Evolutionary conservation across 2,113 vertebrate species (phyloP), one percentile per base, ranked within the genome.

Genomic region (Pyxicephalus adspersus): DNA sequence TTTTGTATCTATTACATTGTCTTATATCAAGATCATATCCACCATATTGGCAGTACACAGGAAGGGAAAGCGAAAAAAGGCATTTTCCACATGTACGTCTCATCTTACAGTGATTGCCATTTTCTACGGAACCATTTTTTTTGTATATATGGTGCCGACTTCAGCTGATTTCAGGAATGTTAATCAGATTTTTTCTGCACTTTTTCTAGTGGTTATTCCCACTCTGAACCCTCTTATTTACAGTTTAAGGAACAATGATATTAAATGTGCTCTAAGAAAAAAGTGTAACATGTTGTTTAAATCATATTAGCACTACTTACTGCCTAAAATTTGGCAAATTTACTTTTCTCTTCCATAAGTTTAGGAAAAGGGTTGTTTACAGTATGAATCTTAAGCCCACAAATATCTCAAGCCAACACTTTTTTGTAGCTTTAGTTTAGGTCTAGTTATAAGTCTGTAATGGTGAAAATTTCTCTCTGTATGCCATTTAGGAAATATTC

Each of bases 211-310:
- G 23, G 55, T 75, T n/a, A 75, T 31, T 38, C 72, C 72, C 4
- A 75, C 23, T 18, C 28, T 74, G 31, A 74, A 74, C 19, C 71
- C 71, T 34, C 18, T 74, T 22, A 74, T 74, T n/a, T 75, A 75
- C 23, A 61, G 72, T 45, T 29, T 75, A 3, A 75, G 72, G 29
- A 75, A 75, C 31, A 31, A 38, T 5, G 72, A 75, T n/a, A 34
- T 75, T 13, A 75, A 60, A n/a, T 23, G 45, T 16, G 55, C 31
- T 38, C 34, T 75, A 13, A 38, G 38, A 38, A 38, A 38, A 38
- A 38, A 8, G 38, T 66, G 34, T 34, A 34, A 38, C 6, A 9
- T 8, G 6, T 9, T 38, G 3, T 38, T 38, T 38, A 9, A 1
- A n/a, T n/a, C n/a, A n/a, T n/a, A n/a, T n/a, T n/a, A n/a, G n/a